A percentile compares a stretch with the other conserved stretches of the same genome.
Conservation (phyloP, 1,140 invertebrate genomes). For the Scaptomyza graminum region DNA sequence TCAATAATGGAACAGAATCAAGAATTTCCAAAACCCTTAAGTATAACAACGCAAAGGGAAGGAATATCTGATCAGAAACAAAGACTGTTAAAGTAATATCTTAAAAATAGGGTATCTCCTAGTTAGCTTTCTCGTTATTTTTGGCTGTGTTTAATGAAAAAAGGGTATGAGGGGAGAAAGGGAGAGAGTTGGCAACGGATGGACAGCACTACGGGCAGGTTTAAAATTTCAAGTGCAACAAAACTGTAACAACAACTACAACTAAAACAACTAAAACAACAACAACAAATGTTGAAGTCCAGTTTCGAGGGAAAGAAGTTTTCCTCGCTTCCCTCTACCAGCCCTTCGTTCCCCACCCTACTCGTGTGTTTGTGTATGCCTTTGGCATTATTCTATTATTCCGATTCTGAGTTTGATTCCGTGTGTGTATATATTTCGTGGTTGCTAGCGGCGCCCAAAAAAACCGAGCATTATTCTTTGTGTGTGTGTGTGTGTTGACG, state of each 20-base stretch:
- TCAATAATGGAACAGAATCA: too few species aligned
- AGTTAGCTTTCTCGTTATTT: not conserved
- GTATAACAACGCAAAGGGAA: too few species aligned
- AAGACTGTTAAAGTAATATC: too few species aligned
- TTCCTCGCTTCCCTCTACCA: not conserved
- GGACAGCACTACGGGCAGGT: conserved; percentile 48
- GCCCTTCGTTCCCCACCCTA: conserved; percentile 21
- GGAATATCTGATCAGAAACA: too few species aligned
- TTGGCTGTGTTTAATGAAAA: too few species aligned
- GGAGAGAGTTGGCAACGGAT: not conserved
- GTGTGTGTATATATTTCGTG: conserved; percentile 35
- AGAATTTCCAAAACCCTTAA: too few species aligned
- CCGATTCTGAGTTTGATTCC: conserved; percentile 24
- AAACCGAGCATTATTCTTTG: conserved; percentile 28
- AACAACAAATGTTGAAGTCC: conserved; percentile 51
- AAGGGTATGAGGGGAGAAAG: too few species aligned
- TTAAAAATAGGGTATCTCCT: too few species aligned
- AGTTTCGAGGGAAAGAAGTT: conserved; percentile 34
- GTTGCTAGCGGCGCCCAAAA: conserved; percentile 26
- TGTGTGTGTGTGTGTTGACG: conserved; percentile 35
- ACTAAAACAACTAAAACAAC: conserved; percentile 44
- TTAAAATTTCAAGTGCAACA: conserved; percentile 74
- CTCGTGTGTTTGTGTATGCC: conserved; percentile 54
- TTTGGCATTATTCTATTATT: conserved; percentile 62
- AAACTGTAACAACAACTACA: conserved; percentile 23